phyloP scores from a whole-genome alignment of 35 echinoderm and acorn worm species.

The Anneissia japonica region DNA sequence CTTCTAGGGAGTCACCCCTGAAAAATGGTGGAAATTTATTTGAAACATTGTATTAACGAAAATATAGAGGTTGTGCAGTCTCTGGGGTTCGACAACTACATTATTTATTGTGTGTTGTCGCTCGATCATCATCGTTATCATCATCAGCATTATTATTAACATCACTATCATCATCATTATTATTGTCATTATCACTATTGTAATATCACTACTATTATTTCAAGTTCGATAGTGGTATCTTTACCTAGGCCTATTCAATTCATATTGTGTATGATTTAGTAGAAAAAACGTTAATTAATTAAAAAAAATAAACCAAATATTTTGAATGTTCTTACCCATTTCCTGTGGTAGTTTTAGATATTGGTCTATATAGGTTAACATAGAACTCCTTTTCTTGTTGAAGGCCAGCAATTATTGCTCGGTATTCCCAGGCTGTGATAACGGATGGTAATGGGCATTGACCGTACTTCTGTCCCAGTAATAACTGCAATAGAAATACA shows the following conservation, averaged over 20 bases:
- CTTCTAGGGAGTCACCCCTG: background rate
- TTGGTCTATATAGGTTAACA: background rate
- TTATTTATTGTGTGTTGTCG: no score
- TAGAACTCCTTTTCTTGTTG: constrained; percentile 52
- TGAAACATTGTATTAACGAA: no score
- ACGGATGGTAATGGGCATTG: constrained; percentile 34
- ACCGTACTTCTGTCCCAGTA: constrained; percentile 71
- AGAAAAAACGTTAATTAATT: background rate
- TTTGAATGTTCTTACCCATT: constrained; percentile 1
- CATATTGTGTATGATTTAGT: background rate
- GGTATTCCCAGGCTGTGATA: constrained; percentile 51
- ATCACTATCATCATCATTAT: no score
- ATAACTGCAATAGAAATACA: constrained; percentile 23
- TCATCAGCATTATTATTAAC: no score
- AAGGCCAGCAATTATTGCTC: constrained; percentile 20
- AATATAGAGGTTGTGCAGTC: no score
- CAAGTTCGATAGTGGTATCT: background rate
- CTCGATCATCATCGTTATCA: no score
- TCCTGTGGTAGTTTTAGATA: background rate
- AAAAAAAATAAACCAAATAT: background rate
- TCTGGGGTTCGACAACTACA: no score
- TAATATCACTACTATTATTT: no score
- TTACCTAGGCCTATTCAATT: background rate
- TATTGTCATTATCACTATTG: no score
- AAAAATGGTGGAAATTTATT: background rate